Evolutionary conservation across 2,113 vertebrate species (phyloP).

Genomic region (Pao palembangensis): DNA sequence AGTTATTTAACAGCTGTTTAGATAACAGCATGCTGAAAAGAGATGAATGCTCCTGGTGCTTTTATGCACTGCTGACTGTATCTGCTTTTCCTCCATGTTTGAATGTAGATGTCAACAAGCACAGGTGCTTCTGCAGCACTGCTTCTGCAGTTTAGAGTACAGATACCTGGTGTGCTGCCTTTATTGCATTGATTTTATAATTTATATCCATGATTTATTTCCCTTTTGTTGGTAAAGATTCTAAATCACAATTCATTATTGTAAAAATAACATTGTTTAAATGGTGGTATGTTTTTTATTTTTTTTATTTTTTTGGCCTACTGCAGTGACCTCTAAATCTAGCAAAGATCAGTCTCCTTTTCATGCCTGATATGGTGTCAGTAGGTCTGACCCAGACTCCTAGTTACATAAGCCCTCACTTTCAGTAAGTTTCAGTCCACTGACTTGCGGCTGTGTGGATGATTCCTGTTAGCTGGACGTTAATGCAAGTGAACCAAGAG

Average conservation of each 20-base stretch:
- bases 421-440: conserved; percentile 42
- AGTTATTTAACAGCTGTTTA: neutral
- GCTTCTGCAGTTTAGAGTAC: too few relatives aligned
- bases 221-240: too few relatives aligned
- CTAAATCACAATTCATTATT: too few relatives aligned
- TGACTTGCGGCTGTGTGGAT: conserved; percentile 38
- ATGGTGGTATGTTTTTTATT: too few relatives aligned
- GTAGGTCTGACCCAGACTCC: conserved; percentile 16
- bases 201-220: too few relatives aligned
- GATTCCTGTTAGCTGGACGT: conserved; percentile 24
- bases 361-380: conserved; percentile 12
- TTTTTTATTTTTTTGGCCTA: too few relatives aligned
- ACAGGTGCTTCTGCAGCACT: too few relatives aligned
- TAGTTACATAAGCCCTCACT: conserved; percentile 17
- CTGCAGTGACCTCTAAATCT: too few relatives aligned
- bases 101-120: too few relatives aligned
- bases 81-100: conserved; percentile 14
- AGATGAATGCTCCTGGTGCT: neutral
- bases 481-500: conserved; percentile 14
- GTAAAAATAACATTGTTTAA: too few relatives aligned
- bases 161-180: too few relatives aligned
- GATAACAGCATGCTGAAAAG: neutral
- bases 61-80: neutral
- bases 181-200: too few relatives aligned
- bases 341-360: neutral